A percentile compares a stretch with the other conserved stretches of the same genome.
phyloP scores from a whole-genome alignment of 2,888 invertebrate species.

The Dusona sp. region DNA sequence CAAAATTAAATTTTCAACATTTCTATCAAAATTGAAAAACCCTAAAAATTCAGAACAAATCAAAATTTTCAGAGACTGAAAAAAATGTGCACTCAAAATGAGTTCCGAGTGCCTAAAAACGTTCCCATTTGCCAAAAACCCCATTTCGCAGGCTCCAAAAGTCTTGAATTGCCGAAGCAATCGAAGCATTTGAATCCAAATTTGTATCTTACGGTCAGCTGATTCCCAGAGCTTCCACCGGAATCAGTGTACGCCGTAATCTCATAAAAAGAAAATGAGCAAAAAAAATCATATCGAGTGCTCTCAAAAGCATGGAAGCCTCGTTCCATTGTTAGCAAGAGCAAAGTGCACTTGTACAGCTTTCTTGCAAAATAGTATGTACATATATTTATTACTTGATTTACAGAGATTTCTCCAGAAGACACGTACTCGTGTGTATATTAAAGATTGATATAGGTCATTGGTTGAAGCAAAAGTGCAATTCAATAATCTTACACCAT shows the following conservation, averaged over 20 bases:
- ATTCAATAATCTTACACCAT: constrained; percentile 35
- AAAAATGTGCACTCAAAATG: too few relatives aligned
- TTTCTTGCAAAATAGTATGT: background rate
- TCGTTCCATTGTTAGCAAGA: background rate
- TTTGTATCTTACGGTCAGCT: background rate
- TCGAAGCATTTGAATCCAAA: background rate
- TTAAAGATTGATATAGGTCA: constrained; percentile 36
- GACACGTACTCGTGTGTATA: background rate
- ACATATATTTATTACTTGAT: constrained; percentile 5
- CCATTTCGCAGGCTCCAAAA: background rate
- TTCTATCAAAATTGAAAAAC: background rate
- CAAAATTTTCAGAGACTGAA: too few relatives aligned
- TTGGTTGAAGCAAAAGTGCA: background rate
- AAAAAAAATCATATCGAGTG: background rate
- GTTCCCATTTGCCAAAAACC: too few relatives aligned
- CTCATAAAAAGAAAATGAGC: background rate
- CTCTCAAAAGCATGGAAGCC: background rate
- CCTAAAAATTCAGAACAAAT: too few relatives aligned
- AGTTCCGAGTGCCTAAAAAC: too few relatives aligned
- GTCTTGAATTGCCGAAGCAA: background rate
- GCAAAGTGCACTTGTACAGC: background rate
- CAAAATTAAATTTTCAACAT: background rate
- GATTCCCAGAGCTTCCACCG: background rate
- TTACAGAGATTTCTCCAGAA: background rate
- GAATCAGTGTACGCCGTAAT: background rate